Evolutionary conservation across 1,140 invertebrate species (phyloP).

Genomic region (Oncopeltus fasciatus): DNA sequence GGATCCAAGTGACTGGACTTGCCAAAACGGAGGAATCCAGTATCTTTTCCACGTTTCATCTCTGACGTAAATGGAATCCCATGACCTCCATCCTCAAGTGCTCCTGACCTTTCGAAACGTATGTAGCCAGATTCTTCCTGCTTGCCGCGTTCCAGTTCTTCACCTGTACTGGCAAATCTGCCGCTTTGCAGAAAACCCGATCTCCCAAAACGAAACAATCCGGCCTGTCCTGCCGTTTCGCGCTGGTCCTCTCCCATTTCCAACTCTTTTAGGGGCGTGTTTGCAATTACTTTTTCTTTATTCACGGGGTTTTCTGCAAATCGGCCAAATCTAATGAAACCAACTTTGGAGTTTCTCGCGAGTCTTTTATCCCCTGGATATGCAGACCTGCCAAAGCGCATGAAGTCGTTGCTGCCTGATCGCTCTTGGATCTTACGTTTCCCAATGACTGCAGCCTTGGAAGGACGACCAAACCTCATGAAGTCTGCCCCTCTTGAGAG

Average conservation of each 20-base stretch:
- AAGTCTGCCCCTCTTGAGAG: conserved; percentile 13
- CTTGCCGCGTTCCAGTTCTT: background rate
- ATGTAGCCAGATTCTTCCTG: no score
- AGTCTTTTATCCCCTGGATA: no score
- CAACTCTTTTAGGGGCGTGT: no score
- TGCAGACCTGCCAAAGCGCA: conserved; percentile 26
- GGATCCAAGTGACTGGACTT: no score
- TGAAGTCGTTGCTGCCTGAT: conserved; percentile 24
- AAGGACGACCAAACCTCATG: conserved; percentile 22
- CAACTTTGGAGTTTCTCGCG: background rate
- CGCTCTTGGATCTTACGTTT: background rate
- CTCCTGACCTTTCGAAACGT: no score
- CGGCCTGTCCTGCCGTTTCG: conserved; percentile 1
- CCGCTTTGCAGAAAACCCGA: background rate
- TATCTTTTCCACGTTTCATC: no score
- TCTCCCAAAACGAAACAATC: conserved; percentile 11
- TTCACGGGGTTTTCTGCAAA: no score
- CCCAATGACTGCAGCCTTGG: background rate
- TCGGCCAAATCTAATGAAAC: conserved; percentile 14
- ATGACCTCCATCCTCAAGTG: no score
- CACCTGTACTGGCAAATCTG: no score
- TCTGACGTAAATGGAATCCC: no score
- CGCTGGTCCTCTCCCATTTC: conserved; percentile 2
- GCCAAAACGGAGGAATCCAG: background rate
- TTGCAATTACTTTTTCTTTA: no score